These are phyloP conservation scores for Anolis carolinensis DNA, from an alignment of 2,113 vertebrate species.

Conservation along the genomic window DNA sequence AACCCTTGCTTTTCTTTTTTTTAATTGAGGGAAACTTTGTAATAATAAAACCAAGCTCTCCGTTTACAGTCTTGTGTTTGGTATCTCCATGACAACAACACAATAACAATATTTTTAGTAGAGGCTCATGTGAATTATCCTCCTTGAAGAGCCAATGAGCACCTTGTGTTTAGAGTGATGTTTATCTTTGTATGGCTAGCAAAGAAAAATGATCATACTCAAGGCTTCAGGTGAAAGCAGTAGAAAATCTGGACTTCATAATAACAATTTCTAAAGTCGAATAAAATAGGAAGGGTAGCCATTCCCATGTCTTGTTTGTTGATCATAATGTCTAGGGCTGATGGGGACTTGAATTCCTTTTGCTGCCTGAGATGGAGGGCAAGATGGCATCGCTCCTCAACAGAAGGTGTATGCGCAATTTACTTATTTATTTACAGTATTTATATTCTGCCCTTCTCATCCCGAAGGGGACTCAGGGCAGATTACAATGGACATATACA, in stretches of 20 bases:
- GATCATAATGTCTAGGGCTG: too few relatives aligned
- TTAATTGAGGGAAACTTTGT: background rate
- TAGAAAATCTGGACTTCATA: background rate
- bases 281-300: too few relatives aligned
- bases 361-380: background rate
- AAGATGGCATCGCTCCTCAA: background rate
- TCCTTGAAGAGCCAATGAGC: background rate
- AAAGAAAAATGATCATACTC: background rate
- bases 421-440: too few relatives aligned
- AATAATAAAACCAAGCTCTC: background rate
- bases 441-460: too few relatives aligned
- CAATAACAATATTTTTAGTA: background rate
- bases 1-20: background rate
- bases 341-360: background rate
- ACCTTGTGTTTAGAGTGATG: background rate
- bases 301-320: too few relatives aligned
- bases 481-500: too few relatives aligned
- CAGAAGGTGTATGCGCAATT: too few relatives aligned
- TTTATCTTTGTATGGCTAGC: background rate
- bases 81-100: conserved; percentile 18
- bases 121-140: background rate
- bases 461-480: too few relatives aligned
- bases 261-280: background rate
- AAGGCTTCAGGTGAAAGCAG: background rate
- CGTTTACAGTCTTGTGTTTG: conserved; percentile 15